These are phyloP conservation scores for Lathamus discolor DNA, from an alignment of 2,113 vertebrate species.

Conservation along the genomic window DNA sequence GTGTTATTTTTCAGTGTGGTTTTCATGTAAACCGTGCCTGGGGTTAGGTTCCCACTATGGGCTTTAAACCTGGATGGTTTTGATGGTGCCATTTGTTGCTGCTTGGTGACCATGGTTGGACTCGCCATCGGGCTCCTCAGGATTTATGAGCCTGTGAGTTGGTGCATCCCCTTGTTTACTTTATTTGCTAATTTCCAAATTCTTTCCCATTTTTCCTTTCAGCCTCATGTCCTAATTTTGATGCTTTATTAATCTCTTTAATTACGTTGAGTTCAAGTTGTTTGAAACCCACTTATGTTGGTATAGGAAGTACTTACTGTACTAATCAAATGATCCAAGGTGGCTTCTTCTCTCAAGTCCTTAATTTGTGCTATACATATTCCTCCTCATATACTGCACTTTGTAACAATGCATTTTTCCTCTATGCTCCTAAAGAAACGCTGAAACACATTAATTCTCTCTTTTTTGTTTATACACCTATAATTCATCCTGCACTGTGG, in stretches of 20 bases:
- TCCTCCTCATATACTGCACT: background rate
- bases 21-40: background rate
- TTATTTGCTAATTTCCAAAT: background rate
- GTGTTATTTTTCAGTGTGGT: background rate
- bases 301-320: slow-evolving; percentile 37
- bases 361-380: slow-evolving; percentile 24
- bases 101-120: background rate
- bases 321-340: slow-evolving; percentile 34
- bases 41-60: background rate
- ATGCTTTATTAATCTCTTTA: slow-evolving; percentile 28
- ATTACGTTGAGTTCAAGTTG: slow-evolving; percentile 30
- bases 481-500: background rate
- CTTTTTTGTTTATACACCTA: background rate
- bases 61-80: background rate
- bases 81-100: rapidly evolving
- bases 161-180: background rate
- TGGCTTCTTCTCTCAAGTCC: slow-evolving; percentile 27
- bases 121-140: rapidly evolving
- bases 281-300: slow-evolving; percentile 52
- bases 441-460: background rate
- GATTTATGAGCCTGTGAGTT: rapidly evolving
- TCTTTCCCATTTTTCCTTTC: slow-evolving; percentile 20
- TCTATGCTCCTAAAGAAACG: background rate
- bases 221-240: slow-evolving; percentile 14
- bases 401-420: background rate